These are phyloP conservation scores for Platysteira castanea DNA, from an alignment of 2,113 vertebrate species.

Conservation along the genomic window DNA sequence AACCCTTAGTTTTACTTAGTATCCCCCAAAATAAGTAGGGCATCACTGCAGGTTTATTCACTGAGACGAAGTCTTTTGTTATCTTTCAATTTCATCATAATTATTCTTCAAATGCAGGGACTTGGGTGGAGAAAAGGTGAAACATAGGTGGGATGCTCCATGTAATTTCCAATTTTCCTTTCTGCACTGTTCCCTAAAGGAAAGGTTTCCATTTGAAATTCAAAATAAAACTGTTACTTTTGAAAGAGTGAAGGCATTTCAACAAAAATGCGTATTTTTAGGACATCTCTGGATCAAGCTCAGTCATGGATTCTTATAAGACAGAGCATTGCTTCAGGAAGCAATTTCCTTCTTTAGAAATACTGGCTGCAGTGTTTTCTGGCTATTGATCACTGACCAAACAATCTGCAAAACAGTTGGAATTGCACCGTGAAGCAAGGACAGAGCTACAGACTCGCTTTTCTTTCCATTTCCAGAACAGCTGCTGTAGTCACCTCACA, in stretches of 20 bases:
- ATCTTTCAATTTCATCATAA: background rate
- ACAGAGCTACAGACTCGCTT: background rate
- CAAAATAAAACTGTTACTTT: background rate
- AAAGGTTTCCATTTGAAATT: background rate
- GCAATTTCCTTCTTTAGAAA: background rate
- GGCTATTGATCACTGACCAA: background rate
- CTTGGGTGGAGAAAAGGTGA: background rate
- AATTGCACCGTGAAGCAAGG: background rate
- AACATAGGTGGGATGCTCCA: background rate
- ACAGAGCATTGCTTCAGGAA: background rate
- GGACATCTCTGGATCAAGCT: background rate
- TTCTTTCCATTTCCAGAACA: background rate
- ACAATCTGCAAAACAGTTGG: background rate
- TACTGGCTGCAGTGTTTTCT: background rate
- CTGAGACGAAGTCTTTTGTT: background rate
- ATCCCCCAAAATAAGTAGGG: background rate
- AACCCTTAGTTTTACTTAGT: background rate
- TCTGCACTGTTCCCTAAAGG: background rate
- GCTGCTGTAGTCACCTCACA: background rate
- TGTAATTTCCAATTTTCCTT: background rate
- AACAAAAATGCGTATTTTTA: background rate
- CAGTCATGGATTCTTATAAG: background rate
- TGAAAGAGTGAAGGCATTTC: background rate
- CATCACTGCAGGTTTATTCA: background rate
- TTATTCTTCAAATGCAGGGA: background rate